A percentile compares a stretch with the other conserved stretches of the same genome.
Evolutionary conservation across 1,140 invertebrate species (phyloP).

Genomic region (Macrotrachela quadricornifera): DNA sequence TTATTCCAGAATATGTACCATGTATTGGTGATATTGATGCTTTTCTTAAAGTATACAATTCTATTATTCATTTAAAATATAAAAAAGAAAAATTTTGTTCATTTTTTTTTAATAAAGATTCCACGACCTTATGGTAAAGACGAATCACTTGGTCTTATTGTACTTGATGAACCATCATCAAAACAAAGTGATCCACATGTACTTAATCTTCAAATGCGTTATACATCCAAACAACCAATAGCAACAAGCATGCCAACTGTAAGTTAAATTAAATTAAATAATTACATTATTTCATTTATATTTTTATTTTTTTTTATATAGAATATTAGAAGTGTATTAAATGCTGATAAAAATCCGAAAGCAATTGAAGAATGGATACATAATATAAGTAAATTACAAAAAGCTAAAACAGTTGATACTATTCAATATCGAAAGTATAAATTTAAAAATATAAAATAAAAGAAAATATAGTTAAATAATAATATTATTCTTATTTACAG

Average conservation of each 20-base stretch:
- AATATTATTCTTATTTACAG: conserved; percentile 40
- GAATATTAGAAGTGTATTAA: conserved; percentile 60
- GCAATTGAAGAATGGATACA: conserved; percentile 79
- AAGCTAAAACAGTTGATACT: conserved; percentile 57
- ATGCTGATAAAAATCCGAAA: conserved; percentile 61
- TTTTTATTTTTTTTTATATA: conserved; percentile 16
- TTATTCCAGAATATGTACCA: conserved; percentile 86
- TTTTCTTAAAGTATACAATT: conserved; percentile 55
- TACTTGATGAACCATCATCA: conserved; percentile 78
- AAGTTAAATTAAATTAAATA: conserved; percentile 4
- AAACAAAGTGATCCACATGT: conserved; percentile 84
- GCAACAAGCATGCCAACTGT: conserved; percentile 30
- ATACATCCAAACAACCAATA: conserved; percentile 44
- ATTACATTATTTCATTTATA: not conserved
- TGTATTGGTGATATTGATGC: conserved; percentile 93
- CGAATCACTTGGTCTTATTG: conserved; percentile 52
- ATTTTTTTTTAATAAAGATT: no score
- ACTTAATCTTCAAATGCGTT: conserved; percentile 68
- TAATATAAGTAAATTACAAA: conserved; percentile 65
- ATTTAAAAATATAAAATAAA: not conserved
- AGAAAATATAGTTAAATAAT: not conserved
- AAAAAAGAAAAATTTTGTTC: not conserved
- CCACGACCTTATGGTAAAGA: conserved; percentile 49
- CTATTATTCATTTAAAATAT: not conserved
- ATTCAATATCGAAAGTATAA: conserved; percentile 56